Percentiles rank a stretch among this genome's conserved stretches.
These are phyloP conservation scores for Antechinus stuartii DNA, from an alignment of 2,113 vertebrate genomes.

Conservation along the genomic window DNA sequence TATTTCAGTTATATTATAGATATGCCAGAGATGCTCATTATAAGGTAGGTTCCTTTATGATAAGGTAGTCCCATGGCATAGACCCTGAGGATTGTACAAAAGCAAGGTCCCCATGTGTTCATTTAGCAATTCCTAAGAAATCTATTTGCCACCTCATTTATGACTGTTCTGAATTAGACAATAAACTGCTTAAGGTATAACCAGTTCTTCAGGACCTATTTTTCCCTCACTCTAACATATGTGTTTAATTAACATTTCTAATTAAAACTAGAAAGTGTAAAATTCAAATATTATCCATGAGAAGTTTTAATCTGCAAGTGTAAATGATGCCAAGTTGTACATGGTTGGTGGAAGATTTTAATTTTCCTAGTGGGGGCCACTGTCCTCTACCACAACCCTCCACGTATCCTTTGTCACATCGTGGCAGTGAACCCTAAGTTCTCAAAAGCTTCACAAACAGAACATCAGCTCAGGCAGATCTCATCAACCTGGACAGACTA, in stretches of 20 bases:
- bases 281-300: slow-evolving; percentile 47
- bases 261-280: slow-evolving; percentile 58
- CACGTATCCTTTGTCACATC: not conserved
- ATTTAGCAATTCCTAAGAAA: not conserved
- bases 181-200: not conserved
- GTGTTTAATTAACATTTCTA: slow-evolving; percentile 71
- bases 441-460: not conserved
- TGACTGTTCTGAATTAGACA: not conserved
- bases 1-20: not conserved
- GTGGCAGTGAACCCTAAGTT: not conserved
- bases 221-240: slow-evolving; percentile 37
- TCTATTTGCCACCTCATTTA: not conserved
- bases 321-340: slow-evolving; percentile 31
- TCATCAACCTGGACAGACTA: not conserved
- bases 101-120: not conserved
- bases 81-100: not conserved
- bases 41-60: not conserved
- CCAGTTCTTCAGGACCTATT: not conserved
- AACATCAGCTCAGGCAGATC: not conserved
- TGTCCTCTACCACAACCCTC: not conserved
- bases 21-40: not conserved
- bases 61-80: not conserved
- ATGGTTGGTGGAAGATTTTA: slow-evolving; percentile 42
- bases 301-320: slow-evolving; percentile 21
- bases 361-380: slow-evolving; percentile 35